Base-by-base conservation (phyloP, 2,888 invertebrate genomes). In the Stramonita haemastoma region DNA sequence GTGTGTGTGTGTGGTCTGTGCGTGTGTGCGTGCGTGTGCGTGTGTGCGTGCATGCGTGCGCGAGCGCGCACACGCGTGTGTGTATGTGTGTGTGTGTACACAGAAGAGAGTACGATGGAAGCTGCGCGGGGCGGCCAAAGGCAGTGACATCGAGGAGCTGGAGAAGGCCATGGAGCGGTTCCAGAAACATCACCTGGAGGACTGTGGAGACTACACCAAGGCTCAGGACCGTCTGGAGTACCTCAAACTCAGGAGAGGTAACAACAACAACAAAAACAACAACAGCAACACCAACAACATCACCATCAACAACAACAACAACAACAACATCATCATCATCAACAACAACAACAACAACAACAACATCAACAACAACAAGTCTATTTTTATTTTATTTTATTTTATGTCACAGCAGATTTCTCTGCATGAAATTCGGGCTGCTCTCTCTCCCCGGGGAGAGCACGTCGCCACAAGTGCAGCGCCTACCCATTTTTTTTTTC, bases 61-160 rank as follows among this genome's bases (percentile, higher is more conserved):
- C n/a, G 34, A 34, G 81, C 32, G 79, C 32, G 79, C 26, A 6
- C 26, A 6, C 26, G 32, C 8, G 79, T 81, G 6, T 34, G 34
- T 34, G 81, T 81, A 34, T 81, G 81, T 34, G 34, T 15, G 34
- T 81, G 81, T 81, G 81, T 36, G 86, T 57, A 11, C 22, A 2
- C 89, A 94, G 94, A 93, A 91, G 90, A 92, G 93, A 87, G 91
- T 94, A 13, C 91, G 94, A 66, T 93, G 93, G 87, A 92, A 93
- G 60, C 90, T 94, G 26, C 90, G 93, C 29, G 81, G 91, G 60
- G 93, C 94, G 0, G 91, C 94, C 0, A 91, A 91, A 13, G 93
- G 93, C 0, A 87, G 91, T 0, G 94, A 93, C 46, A 92, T 93
- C 13, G 92, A 93, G 15, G 92, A 92, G 15, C 90, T 94, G 22